These are phyloP conservation scores for Syngnathoides biaculeatus DNA, from an alignment of 2,113 vertebrate genomes.

Conservation along the genomic window DNA sequence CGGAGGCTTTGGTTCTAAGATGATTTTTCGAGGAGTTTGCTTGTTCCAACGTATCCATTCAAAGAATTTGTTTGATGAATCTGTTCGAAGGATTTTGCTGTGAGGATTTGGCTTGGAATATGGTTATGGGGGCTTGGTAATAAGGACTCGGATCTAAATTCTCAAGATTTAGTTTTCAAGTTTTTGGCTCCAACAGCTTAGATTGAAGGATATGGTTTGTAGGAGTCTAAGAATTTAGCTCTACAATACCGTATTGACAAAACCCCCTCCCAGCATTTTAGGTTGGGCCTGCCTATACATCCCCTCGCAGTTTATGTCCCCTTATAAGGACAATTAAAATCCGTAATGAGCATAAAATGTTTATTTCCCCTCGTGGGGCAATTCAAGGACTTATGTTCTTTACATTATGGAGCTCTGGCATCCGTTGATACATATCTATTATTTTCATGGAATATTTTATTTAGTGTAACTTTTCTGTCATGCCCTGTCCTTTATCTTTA, in stretches of 20 bases:
- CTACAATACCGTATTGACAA: not conserved
- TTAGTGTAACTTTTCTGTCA: no score
- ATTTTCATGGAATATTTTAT: no score
- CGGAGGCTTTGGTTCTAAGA: no score
- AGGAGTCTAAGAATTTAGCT: not conserved
- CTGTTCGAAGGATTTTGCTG: not conserved
- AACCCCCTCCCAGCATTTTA: not conserved
- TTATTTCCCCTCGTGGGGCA: slow-evolving; percentile 1
- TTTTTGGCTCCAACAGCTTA: not conserved
- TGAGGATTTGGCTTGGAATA: not conserved
- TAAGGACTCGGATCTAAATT: not conserved
- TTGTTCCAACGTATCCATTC: not conserved
- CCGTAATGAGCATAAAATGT: slow-evolving; percentile 2
- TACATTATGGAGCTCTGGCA: not conserved
- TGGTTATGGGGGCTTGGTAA: no score
- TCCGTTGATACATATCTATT: not conserved
- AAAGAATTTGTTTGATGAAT: no score
- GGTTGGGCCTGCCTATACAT: not conserved
- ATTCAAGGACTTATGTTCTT: slow-evolving; percentile 1
- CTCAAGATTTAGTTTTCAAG: not conserved
- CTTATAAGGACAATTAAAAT: slow-evolving; percentile 5
- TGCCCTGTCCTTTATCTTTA: slow-evolving; percentile 72
- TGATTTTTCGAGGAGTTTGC: no score
- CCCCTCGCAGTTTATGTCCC: not conserved
- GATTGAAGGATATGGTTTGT: not conserved